phyloP scores from a whole-genome alignment of 2,797 vertebrate genomes.

The Danio jaintianensis region DNA sequence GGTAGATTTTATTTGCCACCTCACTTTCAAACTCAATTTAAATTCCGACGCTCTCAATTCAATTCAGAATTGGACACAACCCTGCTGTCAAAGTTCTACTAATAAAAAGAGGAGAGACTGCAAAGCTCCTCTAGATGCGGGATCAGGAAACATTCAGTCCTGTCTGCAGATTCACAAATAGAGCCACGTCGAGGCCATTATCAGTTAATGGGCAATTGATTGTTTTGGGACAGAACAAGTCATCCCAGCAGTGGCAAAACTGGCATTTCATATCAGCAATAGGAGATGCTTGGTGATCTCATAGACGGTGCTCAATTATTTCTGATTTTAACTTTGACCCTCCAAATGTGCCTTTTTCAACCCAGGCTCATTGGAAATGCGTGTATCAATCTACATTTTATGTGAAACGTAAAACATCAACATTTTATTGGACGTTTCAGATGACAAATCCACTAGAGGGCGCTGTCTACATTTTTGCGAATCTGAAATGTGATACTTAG shows the following conservation, averaged over 20 bases:
- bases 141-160: background rate
- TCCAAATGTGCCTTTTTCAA: background rate
- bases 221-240: background rate
- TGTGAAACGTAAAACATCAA: too few relatives aligned
- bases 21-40: background rate
- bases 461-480: too few relatives aligned
- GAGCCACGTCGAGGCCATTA: slow-evolving; percentile 3
- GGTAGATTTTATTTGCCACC: background rate
- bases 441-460: too few relatives aligned
- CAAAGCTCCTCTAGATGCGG: background rate
- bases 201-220: background rate
- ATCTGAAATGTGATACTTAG: too few relatives aligned
- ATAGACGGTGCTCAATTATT: background rate
- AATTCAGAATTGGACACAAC: background rate
- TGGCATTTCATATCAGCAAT: background rate
- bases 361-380: too few relatives aligned
- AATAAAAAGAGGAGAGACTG: background rate
- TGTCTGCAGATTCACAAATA: background rate
- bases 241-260: background rate
- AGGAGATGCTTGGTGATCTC: background rate
- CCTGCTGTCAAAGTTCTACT: background rate
- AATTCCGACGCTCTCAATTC: background rate
- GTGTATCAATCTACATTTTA: too few relatives aligned
- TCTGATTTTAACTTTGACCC: background rate
- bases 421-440: too few relatives aligned